Conservation (phyloP, 1,140 invertebrate genomes). For the Cephus cinctus region DNA sequence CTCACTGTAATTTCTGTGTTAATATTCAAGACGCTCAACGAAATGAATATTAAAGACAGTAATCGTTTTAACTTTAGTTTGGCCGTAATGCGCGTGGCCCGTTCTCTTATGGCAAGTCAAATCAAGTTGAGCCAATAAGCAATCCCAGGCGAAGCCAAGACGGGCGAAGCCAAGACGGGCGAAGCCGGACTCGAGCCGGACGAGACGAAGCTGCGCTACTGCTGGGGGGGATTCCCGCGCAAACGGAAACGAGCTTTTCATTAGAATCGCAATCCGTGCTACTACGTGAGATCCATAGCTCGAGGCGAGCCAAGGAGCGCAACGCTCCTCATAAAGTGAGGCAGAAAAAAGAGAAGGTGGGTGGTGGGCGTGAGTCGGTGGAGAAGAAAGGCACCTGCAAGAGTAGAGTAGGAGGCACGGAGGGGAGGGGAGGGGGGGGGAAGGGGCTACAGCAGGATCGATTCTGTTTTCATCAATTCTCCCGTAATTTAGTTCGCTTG, state of each 20-base stretch:
- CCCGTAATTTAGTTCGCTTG: slow-evolving; percentile 39
- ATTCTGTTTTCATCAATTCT: slow-evolving; percentile 30
- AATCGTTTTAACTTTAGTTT: slow-evolving; percentile 47
- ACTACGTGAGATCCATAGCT: no score
- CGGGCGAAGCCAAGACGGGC: no score
- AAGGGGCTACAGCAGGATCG: slow-evolving; percentile 37
- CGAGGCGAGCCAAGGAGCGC: background rate
- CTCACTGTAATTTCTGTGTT: slow-evolving; percentile 22
- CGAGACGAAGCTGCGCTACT: no score
- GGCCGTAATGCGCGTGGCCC: slow-evolving; percentile 23
- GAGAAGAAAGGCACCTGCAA: no score
- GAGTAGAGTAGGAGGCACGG: no score
- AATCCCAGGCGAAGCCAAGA: background rate
- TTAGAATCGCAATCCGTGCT: no score
- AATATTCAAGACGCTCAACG: slow-evolving; percentile 45
- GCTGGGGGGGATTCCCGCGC: background rate
- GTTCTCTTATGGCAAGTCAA: no score
- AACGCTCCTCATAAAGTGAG: background rate
- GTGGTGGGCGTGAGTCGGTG: background rate
- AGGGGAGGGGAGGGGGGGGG: no score
- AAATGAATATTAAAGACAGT: slow-evolving; percentile 50
- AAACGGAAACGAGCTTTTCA: no score
- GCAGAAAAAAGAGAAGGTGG: background rate
- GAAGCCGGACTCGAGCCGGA: no score
- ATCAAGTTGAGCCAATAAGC: slow-evolving; percentile 1